Conservation (phyloP, 2,113 vertebrate species). For the Perognathus longimembris region DNA sequence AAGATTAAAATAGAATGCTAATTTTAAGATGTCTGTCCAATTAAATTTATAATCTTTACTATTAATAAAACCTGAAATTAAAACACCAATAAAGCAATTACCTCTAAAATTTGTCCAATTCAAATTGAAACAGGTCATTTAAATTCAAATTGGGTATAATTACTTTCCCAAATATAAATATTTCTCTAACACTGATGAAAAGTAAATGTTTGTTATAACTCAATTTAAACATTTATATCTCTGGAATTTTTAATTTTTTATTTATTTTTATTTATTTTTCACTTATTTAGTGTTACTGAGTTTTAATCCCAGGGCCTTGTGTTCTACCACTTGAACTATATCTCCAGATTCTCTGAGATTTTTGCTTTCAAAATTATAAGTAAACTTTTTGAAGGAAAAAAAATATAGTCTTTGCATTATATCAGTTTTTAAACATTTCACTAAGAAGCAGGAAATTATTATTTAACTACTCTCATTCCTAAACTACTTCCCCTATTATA, state of each 20-base stretch:
- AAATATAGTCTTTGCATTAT: neutral
- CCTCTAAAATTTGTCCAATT: neutral
- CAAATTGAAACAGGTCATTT: neutral
- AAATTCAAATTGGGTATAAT: neutral
- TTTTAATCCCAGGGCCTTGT: too few relatives aligned
- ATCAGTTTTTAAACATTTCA: conserved; percentile 14
- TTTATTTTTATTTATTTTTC: too few relatives aligned
- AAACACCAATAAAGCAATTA: neutral
- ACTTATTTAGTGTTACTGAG: too few relatives aligned
- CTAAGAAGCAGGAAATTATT: neutral
- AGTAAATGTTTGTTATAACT: neutral
- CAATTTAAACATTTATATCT: neutral
- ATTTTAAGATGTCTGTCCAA: neutral
- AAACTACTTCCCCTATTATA: neutral
- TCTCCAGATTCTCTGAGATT: neutral
- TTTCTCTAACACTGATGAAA: neutral
- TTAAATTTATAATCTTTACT: neutral
- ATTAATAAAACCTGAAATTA: neutral
- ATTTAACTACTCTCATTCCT: neutral
- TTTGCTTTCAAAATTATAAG: neutral
- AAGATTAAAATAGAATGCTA: neutral
- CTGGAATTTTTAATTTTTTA: too few relatives aligned
- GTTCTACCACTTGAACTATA: too few relatives aligned
- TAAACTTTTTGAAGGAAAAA: neutral
- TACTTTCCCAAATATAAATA: conserved; percentile 1